Evolutionary conservation across 2,888 invertebrate species (phyloP).

Genomic region (Nemurella pictetii): DNA sequence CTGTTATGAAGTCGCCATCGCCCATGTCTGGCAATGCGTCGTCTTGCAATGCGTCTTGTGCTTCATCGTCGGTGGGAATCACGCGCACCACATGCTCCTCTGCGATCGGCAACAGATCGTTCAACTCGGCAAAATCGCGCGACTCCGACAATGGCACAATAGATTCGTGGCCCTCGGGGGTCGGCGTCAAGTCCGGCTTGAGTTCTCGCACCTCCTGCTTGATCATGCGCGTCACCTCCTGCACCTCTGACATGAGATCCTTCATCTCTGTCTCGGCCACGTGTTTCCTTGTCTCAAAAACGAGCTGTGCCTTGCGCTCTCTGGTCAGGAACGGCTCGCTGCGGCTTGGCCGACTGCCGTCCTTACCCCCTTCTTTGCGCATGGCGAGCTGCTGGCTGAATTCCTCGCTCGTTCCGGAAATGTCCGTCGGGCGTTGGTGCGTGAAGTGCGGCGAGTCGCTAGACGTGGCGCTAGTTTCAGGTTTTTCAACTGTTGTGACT

Average conservation of each 20-base stretch:
- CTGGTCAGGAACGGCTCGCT: constrained; percentile 23
- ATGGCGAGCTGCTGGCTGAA: constrained; percentile 11
- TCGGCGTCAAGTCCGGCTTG: constrained; percentile 58
- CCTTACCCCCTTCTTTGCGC: background rate
- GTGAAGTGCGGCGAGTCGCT: too few species aligned
- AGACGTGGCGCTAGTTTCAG: background rate
- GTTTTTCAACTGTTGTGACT: background rate
- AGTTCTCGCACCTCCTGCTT: constrained; percentile 56
- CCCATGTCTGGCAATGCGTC: background rate
- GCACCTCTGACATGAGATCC: constrained; percentile 54
- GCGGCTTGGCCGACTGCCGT: background rate
- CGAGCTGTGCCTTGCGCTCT: constrained; percentile 15
- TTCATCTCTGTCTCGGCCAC: constrained; percentile 42
- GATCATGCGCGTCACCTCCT: constrained; percentile 56
- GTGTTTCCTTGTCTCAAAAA: constrained; percentile 16
- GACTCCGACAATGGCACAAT: constrained; percentile 36
- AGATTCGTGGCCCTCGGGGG: constrained; percentile 51
- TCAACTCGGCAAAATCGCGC: constrained; percentile 34
- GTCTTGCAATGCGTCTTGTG: background rate
- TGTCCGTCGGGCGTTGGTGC: constrained; percentile 16
- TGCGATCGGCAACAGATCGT: constrained; percentile 31
- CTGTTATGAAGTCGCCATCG: background rate
- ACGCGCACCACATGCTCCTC: constrained; percentile 32
- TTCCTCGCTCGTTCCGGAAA: background rate
- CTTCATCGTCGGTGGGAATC: too few species aligned